Evolutionary conservation across 2,888 invertebrate genomes (phyloP).

Genomic region (Leucophenga maculata): DNA sequence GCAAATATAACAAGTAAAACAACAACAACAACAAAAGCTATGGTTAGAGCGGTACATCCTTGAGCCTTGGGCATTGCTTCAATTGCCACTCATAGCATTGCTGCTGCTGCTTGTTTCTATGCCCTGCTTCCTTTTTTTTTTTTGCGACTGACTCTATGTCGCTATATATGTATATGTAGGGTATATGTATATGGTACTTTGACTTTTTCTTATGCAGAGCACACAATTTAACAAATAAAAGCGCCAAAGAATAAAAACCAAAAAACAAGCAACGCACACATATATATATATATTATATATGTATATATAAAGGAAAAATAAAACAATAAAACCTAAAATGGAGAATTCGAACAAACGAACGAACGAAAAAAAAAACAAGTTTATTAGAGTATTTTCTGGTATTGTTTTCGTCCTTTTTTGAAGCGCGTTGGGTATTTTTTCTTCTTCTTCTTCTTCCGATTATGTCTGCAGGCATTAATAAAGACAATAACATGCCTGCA

Average conservation of each 20-base stretch:
- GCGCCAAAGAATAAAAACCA: conserved; percentile 40
- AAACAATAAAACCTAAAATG: conserved; percentile 3
- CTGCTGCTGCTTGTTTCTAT: no score
- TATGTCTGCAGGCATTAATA: conserved; percentile 60
- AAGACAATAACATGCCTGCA: conserved; percentile 50
- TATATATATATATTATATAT: conserved; percentile 34
- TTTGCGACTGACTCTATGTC: background rate
- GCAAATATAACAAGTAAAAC: conserved; percentile 47
- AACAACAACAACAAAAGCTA: conserved; percentile 32
- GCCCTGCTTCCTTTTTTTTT: no score
- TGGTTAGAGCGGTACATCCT: conserved; percentile 31
- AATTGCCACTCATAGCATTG: conserved; percentile 31
- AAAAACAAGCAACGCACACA: conserved; percentile 30
- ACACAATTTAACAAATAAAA: conserved; percentile 63
- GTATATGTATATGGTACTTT: background rate
- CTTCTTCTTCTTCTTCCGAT: background rate
- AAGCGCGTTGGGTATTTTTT: background rate
- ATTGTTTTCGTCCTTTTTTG: conserved; percentile 48
- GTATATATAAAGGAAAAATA: conserved; percentile 24
- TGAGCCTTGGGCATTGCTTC: conserved; percentile 58
- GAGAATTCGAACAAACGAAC: conserved; percentile 41
- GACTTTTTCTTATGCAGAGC: conserved; percentile 20
- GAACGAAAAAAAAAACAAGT: conserved; percentile 56
- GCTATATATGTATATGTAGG: background rate
- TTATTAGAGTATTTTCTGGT: conserved; percentile 65